phyloP scores from a whole-genome alignment of 2,797 vertebrate genomes.

The Pelochelys cantorii region DNA sequence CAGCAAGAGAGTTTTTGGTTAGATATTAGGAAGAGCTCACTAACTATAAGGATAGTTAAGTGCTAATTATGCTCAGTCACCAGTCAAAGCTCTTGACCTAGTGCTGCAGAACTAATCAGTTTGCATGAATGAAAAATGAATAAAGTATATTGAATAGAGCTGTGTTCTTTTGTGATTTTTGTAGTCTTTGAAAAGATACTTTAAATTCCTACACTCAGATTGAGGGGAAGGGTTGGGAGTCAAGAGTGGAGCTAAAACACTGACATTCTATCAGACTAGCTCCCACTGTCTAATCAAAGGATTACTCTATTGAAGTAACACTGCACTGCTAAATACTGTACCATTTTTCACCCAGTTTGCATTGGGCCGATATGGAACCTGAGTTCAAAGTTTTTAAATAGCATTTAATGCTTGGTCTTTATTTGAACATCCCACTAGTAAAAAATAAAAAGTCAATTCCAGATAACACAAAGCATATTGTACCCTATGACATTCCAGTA shows the following conservation, averaged over 20 bases:
- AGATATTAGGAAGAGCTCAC: neutral
- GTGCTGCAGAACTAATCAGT: conserved; percentile 7
- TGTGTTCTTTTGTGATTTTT: neutral
- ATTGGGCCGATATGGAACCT: conserved; percentile 44
- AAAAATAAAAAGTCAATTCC: neutral
- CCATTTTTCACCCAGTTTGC: neutral
- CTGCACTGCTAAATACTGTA: neutral
- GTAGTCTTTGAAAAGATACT: neutral
- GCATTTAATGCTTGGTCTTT: conserved; percentile 34
- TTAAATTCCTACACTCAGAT: neutral
- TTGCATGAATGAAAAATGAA: conserved; percentile 2
- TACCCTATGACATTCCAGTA: neutral
- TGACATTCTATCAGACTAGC: neutral
- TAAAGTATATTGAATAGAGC: neutral
- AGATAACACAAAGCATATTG: neutral
- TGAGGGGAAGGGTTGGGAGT: neutral
- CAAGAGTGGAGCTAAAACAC: neutral
- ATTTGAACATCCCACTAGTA: conserved; percentile 42
- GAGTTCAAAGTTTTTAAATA: conserved; percentile 38
- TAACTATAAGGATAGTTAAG: neutral
- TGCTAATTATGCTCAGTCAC: neutral
- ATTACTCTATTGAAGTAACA: neutral
- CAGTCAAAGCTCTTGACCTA: neutral
- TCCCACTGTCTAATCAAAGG: neutral
- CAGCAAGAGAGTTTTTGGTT: neutral